These are phyloP conservation scores for Tyria jacobaeae DNA, from an alignment of 2,888 invertebrate genomes.

Conservation along the genomic window DNA sequence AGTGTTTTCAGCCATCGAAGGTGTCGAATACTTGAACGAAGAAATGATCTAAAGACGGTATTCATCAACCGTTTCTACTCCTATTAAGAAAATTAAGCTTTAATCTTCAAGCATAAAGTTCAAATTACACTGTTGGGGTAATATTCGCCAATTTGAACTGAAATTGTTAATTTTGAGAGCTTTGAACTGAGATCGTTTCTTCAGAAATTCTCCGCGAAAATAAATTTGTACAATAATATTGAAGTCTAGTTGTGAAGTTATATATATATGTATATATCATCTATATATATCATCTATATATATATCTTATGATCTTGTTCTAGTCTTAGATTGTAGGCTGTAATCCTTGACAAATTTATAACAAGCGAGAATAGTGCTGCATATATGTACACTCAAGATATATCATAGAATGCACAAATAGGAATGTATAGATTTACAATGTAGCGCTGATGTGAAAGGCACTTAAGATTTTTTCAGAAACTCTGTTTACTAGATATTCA, in stretches of 20 bases:
- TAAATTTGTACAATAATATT: conserved; percentile 29
- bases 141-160: conserved; percentile 30
- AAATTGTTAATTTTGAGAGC: conserved; percentile 41
- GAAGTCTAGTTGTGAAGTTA: conserved; percentile 13
- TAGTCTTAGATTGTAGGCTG: too few relatives aligned
- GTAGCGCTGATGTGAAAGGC: too few relatives aligned
- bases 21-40: conserved; percentile 64
- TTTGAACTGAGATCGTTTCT: conserved; percentile 25
- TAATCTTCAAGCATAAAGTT: conserved; percentile 19
- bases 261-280: too few relatives aligned
- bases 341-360: too few relatives aligned
- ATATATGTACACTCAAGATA: too few relatives aligned
- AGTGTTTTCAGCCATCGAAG: conserved; percentile 68
- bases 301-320: too few relatives aligned
- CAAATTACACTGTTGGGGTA: conserved; percentile 13
- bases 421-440: too few relatives aligned
- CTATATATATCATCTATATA: too few relatives aligned
- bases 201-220: conserved; percentile 26
- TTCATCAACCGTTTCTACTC: conserved; percentile 42
- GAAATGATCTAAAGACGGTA: conserved; percentile 52
- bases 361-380: too few relatives aligned
- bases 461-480: too few relatives aligned
- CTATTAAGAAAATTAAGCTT: conserved; percentile 21
- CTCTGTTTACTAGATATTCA: too few relatives aligned
- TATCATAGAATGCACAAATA: too few relatives aligned